These are phyloP conservation scores for Drosophila falleni DNA, from an alignment of 2,888 invertebrate genomes.

Conservation along the genomic window DNA sequence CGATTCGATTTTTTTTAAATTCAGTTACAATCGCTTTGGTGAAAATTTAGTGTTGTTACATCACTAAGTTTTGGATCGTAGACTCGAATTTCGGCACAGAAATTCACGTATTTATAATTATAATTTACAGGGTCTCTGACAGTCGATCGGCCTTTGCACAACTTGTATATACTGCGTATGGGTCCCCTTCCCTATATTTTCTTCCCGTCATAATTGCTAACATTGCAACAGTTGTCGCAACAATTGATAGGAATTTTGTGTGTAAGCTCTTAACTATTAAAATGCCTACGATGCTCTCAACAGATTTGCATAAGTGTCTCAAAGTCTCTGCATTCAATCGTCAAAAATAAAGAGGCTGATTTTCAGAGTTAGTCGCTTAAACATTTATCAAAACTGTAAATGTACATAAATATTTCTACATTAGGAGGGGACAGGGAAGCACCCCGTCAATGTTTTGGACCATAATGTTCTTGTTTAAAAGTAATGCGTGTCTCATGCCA, in stretches of 20 bases:
- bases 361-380: conserved; percentile 11
- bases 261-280: conserved; percentile 43
- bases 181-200: background rate
- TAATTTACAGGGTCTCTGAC: background rate
- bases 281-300: conserved; percentile 49
- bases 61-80: no score
- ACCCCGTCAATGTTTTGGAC: background rate
- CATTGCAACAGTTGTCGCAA: conserved; percentile 71
- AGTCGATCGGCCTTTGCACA: background rate
- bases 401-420: conserved; percentile 43
- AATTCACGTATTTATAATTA: no score
- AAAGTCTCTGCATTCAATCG: conserved; percentile 4
- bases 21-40: no score
- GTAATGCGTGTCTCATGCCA: conserved; percentile 53
- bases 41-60: no score
- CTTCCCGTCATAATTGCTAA: conserved; percentile 64
- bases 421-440: background rate
- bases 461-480: conserved; percentile 51
- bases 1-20: no score
- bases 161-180: conserved; percentile 50
- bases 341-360: background rate
- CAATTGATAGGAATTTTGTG: conserved; percentile 61
- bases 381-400: conserved; percentile 71
- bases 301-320: conserved; percentile 54
- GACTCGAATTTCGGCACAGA: no score